phyloP scores from a whole-genome alignment of 2,888 invertebrate genomes.

The Callinectes sapidus region DNA sequence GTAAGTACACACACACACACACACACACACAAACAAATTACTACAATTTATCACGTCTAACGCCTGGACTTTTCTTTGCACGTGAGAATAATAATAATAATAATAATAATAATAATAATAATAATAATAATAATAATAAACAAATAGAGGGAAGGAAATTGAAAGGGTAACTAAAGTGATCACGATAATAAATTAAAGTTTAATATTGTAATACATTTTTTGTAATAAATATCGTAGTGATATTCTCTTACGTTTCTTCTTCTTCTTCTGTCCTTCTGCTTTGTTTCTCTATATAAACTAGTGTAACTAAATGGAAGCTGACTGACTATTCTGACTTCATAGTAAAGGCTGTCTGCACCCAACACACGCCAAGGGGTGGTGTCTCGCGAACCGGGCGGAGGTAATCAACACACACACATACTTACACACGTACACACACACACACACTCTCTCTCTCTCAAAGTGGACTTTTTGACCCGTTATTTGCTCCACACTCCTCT shows the following conservation, averaged over 20 bases:
- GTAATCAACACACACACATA: neutral
- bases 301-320: neutral
- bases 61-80: neutral
- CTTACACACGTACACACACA: neutral
- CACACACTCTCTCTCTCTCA: neutral
- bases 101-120: neutral
- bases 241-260: slow-evolving; percentile 37
- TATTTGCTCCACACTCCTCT: neutral
- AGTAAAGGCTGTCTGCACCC: slow-evolving; percentile 14
- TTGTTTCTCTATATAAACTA: neutral
- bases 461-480: neutral
- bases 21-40: too few species aligned
- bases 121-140: neutral
- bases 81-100: neutral
- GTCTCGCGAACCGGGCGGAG: neutral
- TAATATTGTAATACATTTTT: slow-evolving; percentile 59
- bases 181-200: slow-evolving; percentile 59
- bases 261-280: neutral
- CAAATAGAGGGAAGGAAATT: neutral
- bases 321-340: slow-evolving; percentile 11
- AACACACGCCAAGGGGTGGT: neutral
- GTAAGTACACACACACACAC: too few species aligned
- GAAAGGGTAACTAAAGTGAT: neutral
- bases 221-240: slow-evolving; percentile 58
- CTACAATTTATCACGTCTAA: neutral